Percentiles rank a stretch among this genome's conserved stretches.
Evolutionary conservation across 1,140 invertebrate genomes (phyloP).

Genomic region (Neelides sp.): DNA sequence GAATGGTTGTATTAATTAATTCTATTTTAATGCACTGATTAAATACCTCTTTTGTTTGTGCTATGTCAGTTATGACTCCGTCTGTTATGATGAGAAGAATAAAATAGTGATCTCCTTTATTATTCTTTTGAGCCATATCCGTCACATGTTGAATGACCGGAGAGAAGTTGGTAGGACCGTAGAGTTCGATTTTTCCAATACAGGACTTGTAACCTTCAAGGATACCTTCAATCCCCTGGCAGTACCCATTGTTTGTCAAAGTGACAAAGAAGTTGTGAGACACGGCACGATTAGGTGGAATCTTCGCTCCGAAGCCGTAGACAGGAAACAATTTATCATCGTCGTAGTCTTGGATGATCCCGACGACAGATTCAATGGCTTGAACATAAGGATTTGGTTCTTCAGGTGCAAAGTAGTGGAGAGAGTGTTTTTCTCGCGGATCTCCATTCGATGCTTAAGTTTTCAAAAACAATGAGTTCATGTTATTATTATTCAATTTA

Average conservation of each 20-base stretch:
- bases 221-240: slow-evolving; percentile 35
- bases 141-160: slow-evolving; percentile 47
- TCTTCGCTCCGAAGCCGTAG: slow-evolving; percentile 44
- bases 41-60: slow-evolving; percentile 43
- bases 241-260: slow-evolving; percentile 46
- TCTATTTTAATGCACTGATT: too few relatives aligned
- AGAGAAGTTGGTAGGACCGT: slow-evolving; percentile 51
- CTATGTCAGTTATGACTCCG: slow-evolving; percentile 52
- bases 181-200: too few relatives aligned
- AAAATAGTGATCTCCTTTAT: slow-evolving; percentile 45
- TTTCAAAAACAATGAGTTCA: too few relatives aligned
- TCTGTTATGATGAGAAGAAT: slow-evolving; percentile 53
- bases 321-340: slow-evolving; percentile 44
- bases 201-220: slow-evolving; percentile 10
- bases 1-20: too few relatives aligned
- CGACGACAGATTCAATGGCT: slow-evolving; percentile 45
- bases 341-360: slow-evolving; percentile 52
- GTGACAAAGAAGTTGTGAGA: slow-evolving; percentile 50
- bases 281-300: slow-evolving; percentile 41
- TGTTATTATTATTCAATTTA: too few relatives aligned
- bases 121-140: slow-evolving; percentile 36
- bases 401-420: slow-evolving; percentile 8
- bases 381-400: slow-evolving; percentile 47
- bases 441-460: too few relatives aligned
- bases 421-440: slow-evolving; percentile 1